These are phyloP conservation scores for Avahi laniger DNA, from an alignment of 2,797 vertebrate genomes.

Conservation along the genomic window DNA sequence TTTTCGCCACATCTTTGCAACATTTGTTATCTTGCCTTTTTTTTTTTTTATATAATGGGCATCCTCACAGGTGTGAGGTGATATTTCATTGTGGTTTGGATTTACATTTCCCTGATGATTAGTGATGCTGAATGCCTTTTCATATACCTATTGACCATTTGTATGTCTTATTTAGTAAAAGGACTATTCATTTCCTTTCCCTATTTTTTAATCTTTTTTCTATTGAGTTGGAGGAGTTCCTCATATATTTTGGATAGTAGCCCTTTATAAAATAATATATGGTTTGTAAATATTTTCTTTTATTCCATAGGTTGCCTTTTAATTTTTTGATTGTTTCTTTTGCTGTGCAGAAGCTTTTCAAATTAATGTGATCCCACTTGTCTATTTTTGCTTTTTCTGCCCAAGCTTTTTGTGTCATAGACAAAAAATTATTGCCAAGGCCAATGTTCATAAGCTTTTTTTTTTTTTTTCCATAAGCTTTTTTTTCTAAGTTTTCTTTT, in stretches of 20 bases:
- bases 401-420: neutral
- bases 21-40: neutral
- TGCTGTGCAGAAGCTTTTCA: neutral
- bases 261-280: neutral
- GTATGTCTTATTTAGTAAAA: neutral
- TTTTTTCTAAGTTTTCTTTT: neutral
- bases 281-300: neutral
- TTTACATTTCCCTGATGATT: neutral
- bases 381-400: neutral
- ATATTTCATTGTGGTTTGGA: neutral
- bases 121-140: neutral
- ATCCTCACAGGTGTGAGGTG: neutral
- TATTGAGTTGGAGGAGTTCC: neutral
- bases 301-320: neutral
- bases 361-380: neutral
- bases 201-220: neutral
- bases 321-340: neutral
- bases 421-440: neutral
- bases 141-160: neutral
- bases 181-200: neutral
- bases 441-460: neutral
- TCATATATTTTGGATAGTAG: neutral
- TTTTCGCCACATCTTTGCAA: neutral
- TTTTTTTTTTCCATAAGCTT: neutral
- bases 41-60: neutral